Base-by-base conservation (phyloP, 92 coral and sea anemone species). In the Anthopleura xanthogrammica region DNA sequence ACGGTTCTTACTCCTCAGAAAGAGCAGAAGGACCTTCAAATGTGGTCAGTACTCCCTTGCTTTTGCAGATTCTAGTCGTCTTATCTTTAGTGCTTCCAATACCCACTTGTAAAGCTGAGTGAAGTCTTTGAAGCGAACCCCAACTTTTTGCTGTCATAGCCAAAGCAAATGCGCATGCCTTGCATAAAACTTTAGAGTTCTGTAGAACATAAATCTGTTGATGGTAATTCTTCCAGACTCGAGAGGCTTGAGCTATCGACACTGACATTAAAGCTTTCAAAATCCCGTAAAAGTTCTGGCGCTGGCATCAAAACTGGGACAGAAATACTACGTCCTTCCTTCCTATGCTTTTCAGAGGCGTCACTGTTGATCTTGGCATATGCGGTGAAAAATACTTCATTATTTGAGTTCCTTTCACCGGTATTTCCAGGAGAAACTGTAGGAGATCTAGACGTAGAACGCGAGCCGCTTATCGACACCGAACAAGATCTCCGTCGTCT, bases 121-220 rank as follows among this genome's bases (percentile, higher is more conserved):
- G n/a, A 16, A 58, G 14, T 58, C 64, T 58, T 58, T 46, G 50
- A 46, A 46, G 50, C 50, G 50, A 46, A 46, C 50, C 7, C 50
- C 7, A 5, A 5, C 5, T 46, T 0, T 46, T 46, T 46, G 5
- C 50, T 46, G 50, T 46, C 36, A 29, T 46, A 46, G 50, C 50
- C 50, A 46, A 46, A 58, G 64, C 22, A 2, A 58, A 16, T 14
- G 64, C 1, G 36, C 36, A 29, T 29, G 36, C 36, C 75, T 1
- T 19, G 7, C 43, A 9, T 76, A 12, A 16, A 46, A 46, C 16
- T 23, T 36, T 72, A 88, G 48, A 89, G 75, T 22, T 89, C 92
- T 2, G 92, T 89, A 16, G 92, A 85, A 72, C 92, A 89, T 11
- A 89, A 73, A 62, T 89, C 92, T 12, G 92, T 89, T 50, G 86